A percentile compares a stretch with the other conserved stretches of the same genome.
These are phyloP conservation scores for Cydia fagiglandana DNA, from an alignment of 1,140 invertebrate species.

Conservation along the genomic window DNA sequence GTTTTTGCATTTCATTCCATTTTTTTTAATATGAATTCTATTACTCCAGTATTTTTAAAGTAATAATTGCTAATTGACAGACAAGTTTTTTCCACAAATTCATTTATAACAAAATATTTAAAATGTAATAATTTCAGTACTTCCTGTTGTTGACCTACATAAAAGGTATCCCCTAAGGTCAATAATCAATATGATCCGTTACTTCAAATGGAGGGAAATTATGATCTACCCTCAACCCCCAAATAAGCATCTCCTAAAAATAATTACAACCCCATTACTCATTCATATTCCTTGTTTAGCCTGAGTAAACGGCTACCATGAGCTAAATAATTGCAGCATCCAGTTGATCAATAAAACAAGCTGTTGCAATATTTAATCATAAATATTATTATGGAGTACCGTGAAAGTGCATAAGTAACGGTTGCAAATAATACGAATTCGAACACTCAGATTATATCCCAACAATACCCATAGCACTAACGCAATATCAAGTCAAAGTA, in stretches of 20 bases:
- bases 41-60: no score
- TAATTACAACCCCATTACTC: background rate
- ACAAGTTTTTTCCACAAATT: no score
- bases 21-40: no score
- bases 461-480: background rate
- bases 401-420: slow-evolving; percentile 9
- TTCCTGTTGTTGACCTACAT: background rate
- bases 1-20: no score
- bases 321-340: background rate
- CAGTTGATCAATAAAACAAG: background rate
- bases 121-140: background rate
- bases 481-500: background rate
- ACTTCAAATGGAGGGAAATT: background rate
- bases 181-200: background rate
- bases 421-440: background rate
- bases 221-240: background rate
- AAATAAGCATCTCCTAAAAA: background rate
- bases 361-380: background rate
- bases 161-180: background rate
- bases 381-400: slow-evolving; percentile 1
- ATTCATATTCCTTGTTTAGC: background rate
- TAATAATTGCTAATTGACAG: no score
- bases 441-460: background rate
- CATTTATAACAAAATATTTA: background rate
- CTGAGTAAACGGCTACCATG: background rate